A percentile compares a stretch with the other conserved stretches of the same genome.
These are phyloP conservation scores for Riptortus pedestris DNA, from an alignment of 1,140 invertebrate genomes.

Conservation along the genomic window DNA sequence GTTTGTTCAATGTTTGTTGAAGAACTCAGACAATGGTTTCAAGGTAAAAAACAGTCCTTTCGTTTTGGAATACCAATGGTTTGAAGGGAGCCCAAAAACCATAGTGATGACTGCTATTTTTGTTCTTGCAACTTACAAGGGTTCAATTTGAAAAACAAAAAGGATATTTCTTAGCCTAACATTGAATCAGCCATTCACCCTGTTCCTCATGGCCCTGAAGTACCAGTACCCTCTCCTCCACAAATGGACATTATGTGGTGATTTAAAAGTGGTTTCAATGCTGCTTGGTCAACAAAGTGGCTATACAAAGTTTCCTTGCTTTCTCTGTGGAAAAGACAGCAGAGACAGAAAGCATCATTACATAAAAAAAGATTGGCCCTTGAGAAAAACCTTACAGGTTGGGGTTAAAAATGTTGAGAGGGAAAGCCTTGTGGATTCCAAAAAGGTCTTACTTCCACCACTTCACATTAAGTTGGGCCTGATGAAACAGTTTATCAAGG, in stretches of 20 bases:
- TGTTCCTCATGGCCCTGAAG: background rate
- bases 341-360: slow-evolving; percentile 35
- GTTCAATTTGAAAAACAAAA: slow-evolving; percentile 17
- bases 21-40: no score
- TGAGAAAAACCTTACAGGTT: slow-evolving; percentile 31
- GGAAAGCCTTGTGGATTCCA: slow-evolving; percentile 33
- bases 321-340: slow-evolving; percentile 17
- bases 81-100: no score
- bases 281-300: background rate
- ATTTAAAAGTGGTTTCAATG: background rate
- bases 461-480: slow-evolving; percentile 37
- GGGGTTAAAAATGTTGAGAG: slow-evolving; percentile 35
- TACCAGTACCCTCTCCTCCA: background rate
- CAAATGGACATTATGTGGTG: background rate
- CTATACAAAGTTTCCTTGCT: background rate
- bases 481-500: slow-evolving; percentile 33
- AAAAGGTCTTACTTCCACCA: slow-evolving; percentile 32
- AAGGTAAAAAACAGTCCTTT: slow-evolving; percentile 16
- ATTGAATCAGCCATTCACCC: background rate
- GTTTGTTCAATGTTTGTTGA: no score
- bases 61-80: slow-evolving; percentile 22
- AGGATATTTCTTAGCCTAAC: slow-evolving; percentile 7
- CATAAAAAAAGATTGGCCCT: slow-evolving; percentile 33
- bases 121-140: slow-evolving; percentile 3
- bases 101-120: slow-evolving; percentile 20